Conservation (phyloP, 2,888 invertebrate species). For the Ecdyonurus torrentis region DNA sequence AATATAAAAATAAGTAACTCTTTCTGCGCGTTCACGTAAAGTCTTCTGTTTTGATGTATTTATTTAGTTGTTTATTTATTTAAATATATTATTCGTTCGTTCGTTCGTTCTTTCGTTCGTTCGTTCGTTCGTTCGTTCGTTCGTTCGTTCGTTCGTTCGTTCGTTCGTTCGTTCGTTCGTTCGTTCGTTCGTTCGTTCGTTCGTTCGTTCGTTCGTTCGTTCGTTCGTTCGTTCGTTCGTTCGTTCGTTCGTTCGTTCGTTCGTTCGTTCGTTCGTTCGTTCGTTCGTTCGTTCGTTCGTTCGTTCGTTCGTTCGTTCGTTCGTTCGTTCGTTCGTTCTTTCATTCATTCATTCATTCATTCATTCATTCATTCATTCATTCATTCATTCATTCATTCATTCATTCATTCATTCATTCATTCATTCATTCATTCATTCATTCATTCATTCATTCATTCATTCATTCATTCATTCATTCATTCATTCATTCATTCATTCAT, state of each 20-base stretch:
- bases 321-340: neutral
- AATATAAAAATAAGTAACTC: too few relatives aligned
- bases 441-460: too few relatives aligned
- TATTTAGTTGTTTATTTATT: too few relatives aligned
- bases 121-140: neutral
- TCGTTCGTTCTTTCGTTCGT: neutral
- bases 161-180: neutral
- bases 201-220: neutral
- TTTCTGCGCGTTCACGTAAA: too few relatives aligned
- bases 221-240: neutral
- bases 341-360: neutral
- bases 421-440: too few relatives aligned
- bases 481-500: too few relatives aligned
- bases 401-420: too few relatives aligned
- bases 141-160: neutral
- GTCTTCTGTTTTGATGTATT: too few relatives aligned
- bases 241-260: neutral
- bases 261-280: neutral
- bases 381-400: too few relatives aligned
- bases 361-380: neutral
- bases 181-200: neutral
- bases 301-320: neutral
- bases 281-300: neutral
- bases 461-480: too few relatives aligned
- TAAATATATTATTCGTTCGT: neutral